Base-by-base conservation (phyloP, 2,888 invertebrate genomes). In the Muschampia plurimacula region DNA sequence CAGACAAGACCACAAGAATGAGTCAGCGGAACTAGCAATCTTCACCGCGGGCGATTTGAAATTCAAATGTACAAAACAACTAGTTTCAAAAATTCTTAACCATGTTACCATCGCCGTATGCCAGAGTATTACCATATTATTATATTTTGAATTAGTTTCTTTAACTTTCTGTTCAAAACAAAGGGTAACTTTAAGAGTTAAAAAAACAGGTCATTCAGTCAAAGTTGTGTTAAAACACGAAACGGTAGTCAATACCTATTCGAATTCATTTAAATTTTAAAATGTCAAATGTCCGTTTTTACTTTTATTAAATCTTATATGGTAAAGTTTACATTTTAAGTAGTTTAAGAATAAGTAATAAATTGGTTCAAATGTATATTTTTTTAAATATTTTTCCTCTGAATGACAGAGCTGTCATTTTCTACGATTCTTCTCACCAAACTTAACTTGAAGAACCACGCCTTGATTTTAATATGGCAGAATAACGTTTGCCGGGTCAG, bases 21-120 rank as follows among this genome's bases (percentile, higher is more conserved):
- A 89, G 75, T 87, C 85, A 83, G 87, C 88, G 75, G 76, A 83
- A 81, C 75, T 74, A 69, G 74, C 78, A 83, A 84, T 83, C 83
- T 81, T 76, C 77, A 78, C 73, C 75, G 75, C 68, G 74, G 80
- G 76, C 67, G 75, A 88, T 88, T 88, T 88, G 85, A 84, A 86
- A 81, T 86, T 87, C 85, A 85, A 88, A 89, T 89, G 73, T 74
- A 69, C 74, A 70, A 79, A 79, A 78, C 81, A 76, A 78, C 79
- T 75, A 75, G 72, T 73, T 75, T 65, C 64, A 74, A 77, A 77
- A 75, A 76, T 72, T 67, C 71, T 75, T 73, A 74, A 75, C 74
- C 76, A 72, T 76, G 72, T 78, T 77, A 62, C 77, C 75, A 77
- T 75, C 74, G 70, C 67, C 72, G 74, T 69, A 69, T 67, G 72